Conservation (phyloP, 92 coral and sea anemone species). For the Porites evermanni region DNA sequence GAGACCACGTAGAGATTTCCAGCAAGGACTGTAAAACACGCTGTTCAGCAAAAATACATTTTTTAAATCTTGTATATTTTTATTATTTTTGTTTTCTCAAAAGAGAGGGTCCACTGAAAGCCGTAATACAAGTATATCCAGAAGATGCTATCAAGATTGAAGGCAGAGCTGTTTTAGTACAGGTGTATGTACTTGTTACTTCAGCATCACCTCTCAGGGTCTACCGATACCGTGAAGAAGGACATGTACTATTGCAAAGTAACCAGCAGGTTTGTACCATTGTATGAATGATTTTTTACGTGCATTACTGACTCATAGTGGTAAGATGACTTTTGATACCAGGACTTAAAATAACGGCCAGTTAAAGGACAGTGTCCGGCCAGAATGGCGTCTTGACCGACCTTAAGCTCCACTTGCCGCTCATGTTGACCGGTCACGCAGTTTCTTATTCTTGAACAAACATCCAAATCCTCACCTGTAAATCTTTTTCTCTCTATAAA, state of each 20-base stretch:
- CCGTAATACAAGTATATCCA: conserved; percentile 40
- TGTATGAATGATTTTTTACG: background rate
- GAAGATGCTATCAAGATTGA: conserved; percentile 18
- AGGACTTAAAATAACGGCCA: too few relatives aligned
- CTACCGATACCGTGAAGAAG: conserved; percentile 55
- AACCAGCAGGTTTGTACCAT: conserved; percentile 1
- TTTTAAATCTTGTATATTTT: background rate
- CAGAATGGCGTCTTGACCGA: too few relatives aligned
- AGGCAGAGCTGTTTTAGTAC: conserved; percentile 51
- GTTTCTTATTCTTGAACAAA: too few relatives aligned
- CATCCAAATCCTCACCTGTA: too few relatives aligned
- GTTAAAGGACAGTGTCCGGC: too few relatives aligned
- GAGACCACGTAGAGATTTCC: too few relatives aligned
- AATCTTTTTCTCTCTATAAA: too few relatives aligned
- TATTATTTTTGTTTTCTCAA: background rate
- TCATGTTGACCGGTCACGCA: too few relatives aligned
- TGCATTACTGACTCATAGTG: too few relatives aligned
- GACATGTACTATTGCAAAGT: conserved; percentile 15
- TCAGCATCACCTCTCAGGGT: conserved; percentile 64
- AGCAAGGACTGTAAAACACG: too few relatives aligned
- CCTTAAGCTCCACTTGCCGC: too few relatives aligned
- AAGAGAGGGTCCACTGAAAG: conserved; percentile 14
- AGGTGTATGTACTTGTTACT: conserved; percentile 57
- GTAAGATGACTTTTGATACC: too few relatives aligned
- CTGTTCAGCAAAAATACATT: background rate